A percentile compares a stretch with the other conserved stretches of the same genome.
Evolutionary conservation across 2,113 vertebrate species (phyloP).

Genomic region (Callipepla californica): DNA sequence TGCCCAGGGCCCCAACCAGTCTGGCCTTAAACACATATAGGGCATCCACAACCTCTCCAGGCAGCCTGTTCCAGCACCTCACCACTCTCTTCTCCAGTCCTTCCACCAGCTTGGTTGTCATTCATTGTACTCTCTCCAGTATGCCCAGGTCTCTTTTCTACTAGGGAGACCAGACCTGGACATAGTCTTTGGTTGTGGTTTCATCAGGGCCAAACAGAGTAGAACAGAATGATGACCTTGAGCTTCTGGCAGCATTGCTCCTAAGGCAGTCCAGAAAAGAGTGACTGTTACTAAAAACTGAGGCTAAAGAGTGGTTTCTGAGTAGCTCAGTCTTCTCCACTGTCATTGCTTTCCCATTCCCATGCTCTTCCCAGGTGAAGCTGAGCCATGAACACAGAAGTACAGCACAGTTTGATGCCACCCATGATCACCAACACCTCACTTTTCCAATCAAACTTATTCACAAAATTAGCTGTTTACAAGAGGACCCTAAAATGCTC

Average conservation of each 20-base stretch:
- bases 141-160: not conserved
- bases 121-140: not conserved
- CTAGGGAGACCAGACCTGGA: not conserved
- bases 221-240: not conserved
- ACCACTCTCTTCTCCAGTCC: not conserved
- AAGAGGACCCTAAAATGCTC: not conserved
- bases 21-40: no score
- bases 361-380: no score
- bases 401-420: no score
- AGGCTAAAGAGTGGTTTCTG: not conserved
- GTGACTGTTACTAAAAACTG: not conserved
- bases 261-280: not conserved
- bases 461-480: not conserved
- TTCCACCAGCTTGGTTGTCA: not conserved
- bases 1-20: no score
- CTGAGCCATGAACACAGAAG: no score
- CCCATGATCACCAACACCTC: no score
- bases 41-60: no score
- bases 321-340: not conserved
- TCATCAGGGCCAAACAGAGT: not conserved
- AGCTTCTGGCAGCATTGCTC: not conserved
- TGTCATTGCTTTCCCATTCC: no score
- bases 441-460: accelerated
- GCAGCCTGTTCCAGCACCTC: no score
- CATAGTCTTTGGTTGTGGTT: not conserved